Evolutionary conservation across 1,140 invertebrate species (phyloP).

Genomic region (Arion vulgaris): DNA sequence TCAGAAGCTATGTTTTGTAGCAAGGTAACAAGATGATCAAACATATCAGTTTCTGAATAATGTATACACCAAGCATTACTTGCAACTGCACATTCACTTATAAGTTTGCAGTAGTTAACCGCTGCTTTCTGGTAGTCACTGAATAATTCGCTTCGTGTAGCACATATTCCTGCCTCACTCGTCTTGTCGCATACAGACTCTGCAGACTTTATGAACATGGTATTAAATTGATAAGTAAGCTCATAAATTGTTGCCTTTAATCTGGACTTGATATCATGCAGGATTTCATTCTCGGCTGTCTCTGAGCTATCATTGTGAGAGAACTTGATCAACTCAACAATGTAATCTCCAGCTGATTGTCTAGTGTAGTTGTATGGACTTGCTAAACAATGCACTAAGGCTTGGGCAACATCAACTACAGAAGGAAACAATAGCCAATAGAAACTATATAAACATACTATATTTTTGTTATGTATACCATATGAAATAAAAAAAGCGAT

Average conservation of each 20-base stretch:
- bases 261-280: not conserved
- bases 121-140: not conserved
- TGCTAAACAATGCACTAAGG: not conserved
- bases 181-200: not conserved
- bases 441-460: not conserved
- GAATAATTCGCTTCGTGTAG: not conserved
- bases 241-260: not conserved
- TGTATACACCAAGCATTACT: not conserved
- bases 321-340: not conserved
- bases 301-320: not conserved
- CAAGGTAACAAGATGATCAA: not conserved
- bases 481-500: no score
- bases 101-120: not conserved
- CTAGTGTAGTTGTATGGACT: conserved; percentile 32
- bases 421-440: not conserved
- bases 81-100: not conserved
- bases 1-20: not conserved
- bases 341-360: conserved; percentile 21
- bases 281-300: not conserved
- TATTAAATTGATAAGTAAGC: not conserved
- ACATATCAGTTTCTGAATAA: not conserved
- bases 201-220: not conserved
- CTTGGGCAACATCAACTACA: conserved; percentile 17
- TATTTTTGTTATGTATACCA: no score
- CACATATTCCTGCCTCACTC: not conserved